A percentile compares a stretch with the other conserved stretches of the same genome.
Conservation (phyloP, 2,113 vertebrate species). For the Caranx ignobilis region DNA sequence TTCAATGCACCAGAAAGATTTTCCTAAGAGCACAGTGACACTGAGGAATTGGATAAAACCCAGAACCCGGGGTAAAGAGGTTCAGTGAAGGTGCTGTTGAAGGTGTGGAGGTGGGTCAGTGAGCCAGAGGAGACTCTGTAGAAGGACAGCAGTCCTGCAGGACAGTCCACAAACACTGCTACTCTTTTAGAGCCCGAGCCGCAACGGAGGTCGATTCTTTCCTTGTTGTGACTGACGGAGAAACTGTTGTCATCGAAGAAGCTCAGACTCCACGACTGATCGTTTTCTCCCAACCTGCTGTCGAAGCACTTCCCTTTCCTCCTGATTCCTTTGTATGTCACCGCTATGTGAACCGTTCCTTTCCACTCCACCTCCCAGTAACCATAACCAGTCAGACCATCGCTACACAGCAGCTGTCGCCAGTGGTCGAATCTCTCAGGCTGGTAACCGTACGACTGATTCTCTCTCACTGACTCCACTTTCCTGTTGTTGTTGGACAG, state of each 20-base stretch:
- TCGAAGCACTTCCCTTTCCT: neutral
- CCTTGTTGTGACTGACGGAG: neutral
- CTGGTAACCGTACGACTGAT: neutral
- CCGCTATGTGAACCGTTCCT: neutral
- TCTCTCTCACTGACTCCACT: fast-evolving
- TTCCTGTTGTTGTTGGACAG: neutral
- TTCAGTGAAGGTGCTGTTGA: conserved; percentile 14
- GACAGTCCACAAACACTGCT: conserved; percentile 26
- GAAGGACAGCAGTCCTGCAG: conserved; percentile 20
- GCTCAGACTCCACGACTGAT: conserved; percentile 14
- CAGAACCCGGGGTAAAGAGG: conserved; percentile 11
- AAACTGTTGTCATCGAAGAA: neutral
- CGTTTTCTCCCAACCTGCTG: neutral
- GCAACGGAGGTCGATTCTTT: neutral
- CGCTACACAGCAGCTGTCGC: conserved; percentile 4
- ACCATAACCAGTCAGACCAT: neutral
- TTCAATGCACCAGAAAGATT: no score
- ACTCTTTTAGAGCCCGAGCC: neutral
- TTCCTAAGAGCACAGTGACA: conserved; percentile 6
- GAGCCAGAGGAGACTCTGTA: conserved; percentile 6
- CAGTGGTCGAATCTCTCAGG: neutral
- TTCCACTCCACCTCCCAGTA: conserved; percentile 36
- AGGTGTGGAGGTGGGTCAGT: conserved; percentile 25
- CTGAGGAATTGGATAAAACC: neutral
- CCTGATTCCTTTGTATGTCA: conserved; percentile 2